Evolutionary conservation across 1,140 invertebrate species (phyloP), one percentile per base, ranked within the genome.

Genomic region (Drosophila serrata): DNA sequence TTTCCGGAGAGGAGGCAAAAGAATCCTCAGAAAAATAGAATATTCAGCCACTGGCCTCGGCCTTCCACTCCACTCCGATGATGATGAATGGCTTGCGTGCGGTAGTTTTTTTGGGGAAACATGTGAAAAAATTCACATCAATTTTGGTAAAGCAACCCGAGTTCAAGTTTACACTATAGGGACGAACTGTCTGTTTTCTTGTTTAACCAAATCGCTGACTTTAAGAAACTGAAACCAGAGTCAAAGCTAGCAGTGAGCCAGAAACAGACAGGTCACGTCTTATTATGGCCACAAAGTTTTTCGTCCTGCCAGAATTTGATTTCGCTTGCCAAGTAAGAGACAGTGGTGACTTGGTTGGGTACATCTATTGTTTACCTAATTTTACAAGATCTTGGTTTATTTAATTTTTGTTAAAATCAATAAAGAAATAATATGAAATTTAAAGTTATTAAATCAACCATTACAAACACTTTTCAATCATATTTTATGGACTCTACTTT

Each of bases 101-200:
- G 74, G 65, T 55, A 67, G 64, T 70, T 78, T 56, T 33, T 56
- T 60, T n/a, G n/a, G n/a, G 60, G 42, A 57, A 87, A 90, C 84
- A 87, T 87, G 84, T 87, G 84, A 87, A 75, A 56, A 77, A 87
- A 69, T 87, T 87, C 84, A 82, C 82, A 88, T 88, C 82, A 80
- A 84, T 87, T 87, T 90, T 80, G 82, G 86, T 75, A 73, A 55
- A 45, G 46, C 63, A 53, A 70, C 31, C 53, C 62, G 43, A 48
- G 27, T 68, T 78, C 65, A 48, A 46, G 40, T 72, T 59, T 72
- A 39, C 68, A 70, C 68, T 56, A 40, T n/a, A 12, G 24, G 33
- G 19, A 13, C 48, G 33, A n/a, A 13, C 48, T 58, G 15, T 40
- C 8, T n/a, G 15, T 33, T 40, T 59, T 29, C 45, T 27, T 64